A percentile compares a stretch with the other conserved stretches of the same genome.
These are phyloP conservation scores for Gymnoscopelus braueri DNA, from an alignment of 2,797 vertebrate species.

Conservation along the genomic window DNA sequence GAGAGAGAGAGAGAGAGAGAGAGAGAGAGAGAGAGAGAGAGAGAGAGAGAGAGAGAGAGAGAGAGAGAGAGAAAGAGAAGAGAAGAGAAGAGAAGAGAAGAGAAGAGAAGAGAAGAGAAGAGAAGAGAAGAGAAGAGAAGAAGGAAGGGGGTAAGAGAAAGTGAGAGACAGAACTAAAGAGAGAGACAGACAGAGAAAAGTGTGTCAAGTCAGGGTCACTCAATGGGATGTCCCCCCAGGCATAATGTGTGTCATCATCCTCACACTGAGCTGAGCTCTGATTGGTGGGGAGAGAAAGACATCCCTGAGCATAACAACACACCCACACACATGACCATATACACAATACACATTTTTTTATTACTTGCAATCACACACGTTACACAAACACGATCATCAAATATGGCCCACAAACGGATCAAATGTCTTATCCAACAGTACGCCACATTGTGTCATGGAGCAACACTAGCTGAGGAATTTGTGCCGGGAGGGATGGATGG, in stretches of 20 bases:
- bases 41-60: constrained; percentile 9
- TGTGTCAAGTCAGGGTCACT: constrained; percentile 73
- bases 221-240: constrained; percentile 49
- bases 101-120: too few relatives aligned
- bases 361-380: background rate
- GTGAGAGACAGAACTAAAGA: background rate
- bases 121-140: too few relatives aligned
- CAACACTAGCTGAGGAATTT: constrained; percentile 25
- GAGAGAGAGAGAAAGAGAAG: too few relatives aligned
- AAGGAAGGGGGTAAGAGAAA: background rate
- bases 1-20: background rate
- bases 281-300: constrained; percentile 23
- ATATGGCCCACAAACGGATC: background rate
- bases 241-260: constrained; percentile 51
- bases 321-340: background rate
- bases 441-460: constrained; percentile 12
- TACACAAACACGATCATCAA: constrained; percentile 1
- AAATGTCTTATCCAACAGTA: constrained; percentile 33
- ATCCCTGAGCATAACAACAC: background rate
- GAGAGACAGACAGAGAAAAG: constrained; percentile 33
- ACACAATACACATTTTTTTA: background rate
- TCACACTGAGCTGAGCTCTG: constrained; percentile 34
- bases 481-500: constrained; percentile 8
- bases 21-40: constrained; percentile 27
- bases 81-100: too few relatives aligned